Evolutionary conservation across 2,113 vertebrate species (phyloP).

Genomic region (Chloebia gouldiae): DNA sequence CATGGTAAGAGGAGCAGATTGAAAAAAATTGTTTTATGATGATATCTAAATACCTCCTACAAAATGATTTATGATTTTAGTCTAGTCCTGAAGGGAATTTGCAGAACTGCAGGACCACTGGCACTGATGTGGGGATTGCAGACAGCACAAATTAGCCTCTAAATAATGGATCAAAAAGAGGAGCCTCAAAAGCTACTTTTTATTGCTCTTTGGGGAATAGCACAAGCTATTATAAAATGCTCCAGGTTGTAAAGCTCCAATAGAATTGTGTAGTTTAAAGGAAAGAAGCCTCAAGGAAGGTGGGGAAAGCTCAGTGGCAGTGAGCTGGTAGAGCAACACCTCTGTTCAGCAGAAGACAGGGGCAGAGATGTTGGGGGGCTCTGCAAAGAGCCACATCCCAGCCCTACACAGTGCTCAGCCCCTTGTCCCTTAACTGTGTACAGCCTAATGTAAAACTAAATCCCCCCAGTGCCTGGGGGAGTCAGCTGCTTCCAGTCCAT

Average conservation of each 20-base stretch:
- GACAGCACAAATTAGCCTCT: conserved; percentile 46
- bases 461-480: background rate
- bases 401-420: accelerated
- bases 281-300: background rate
- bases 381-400: background rate
- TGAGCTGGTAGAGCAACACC: background rate
- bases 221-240: conserved; percentile 23
- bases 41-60: conserved; percentile 46
- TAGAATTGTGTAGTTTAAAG: background rate
- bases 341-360: background rate
- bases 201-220: conserved; percentile 37
- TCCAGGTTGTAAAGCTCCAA: conserved; percentile 21
- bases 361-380: background rate
- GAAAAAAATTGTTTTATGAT: conserved; percentile 27
- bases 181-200: conserved; percentile 48
- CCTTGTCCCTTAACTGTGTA: background rate
- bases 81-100: conserved; percentile 50
- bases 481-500: background rate
- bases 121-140: conserved; percentile 44
- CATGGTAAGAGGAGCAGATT: conserved; percentile 28
- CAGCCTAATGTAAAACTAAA: accelerated
- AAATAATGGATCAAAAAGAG: conserved; percentile 63
- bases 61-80: conserved; percentile 27
- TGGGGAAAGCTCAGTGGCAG: background rate
- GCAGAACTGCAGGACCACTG: conserved; percentile 1